A percentile compares a stretch with the other conserved stretches of the same genome.
Conservation (phyloP, 2,888 invertebrate genomes). For the Pseudolycoriella hygida region DNA sequence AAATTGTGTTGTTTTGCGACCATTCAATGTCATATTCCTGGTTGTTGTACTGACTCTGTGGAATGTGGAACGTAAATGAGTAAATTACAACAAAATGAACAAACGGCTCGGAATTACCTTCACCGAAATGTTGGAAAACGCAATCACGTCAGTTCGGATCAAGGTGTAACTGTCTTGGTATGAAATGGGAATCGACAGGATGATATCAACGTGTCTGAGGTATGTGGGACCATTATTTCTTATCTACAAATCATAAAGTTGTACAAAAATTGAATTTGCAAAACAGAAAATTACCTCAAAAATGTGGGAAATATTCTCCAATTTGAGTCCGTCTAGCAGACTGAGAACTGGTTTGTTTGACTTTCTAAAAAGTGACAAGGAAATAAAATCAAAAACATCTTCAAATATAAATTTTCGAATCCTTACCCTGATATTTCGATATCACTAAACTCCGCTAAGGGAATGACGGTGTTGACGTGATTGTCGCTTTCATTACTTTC, state of each 20-base stretch:
- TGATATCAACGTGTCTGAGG: conserved; percentile 21
- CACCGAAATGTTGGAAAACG: conserved; percentile 22
- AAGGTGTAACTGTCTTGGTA: conserved; percentile 20
- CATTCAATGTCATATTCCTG: conserved; percentile 20
- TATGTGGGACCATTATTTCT: conserved; percentile 27
- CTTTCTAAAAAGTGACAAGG: conserved; percentile 13
- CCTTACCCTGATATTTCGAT: conserved; percentile 26
- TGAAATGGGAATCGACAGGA: conserved; percentile 23
- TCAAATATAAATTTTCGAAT: background rate
- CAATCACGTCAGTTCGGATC: conserved; percentile 20
- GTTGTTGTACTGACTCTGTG: conserved; percentile 16
- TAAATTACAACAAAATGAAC: background rate
- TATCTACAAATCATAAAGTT: conserved; percentile 13
- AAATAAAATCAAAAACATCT: background rate
- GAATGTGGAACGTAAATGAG: background rate
- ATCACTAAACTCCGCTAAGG: conserved; percentile 23
- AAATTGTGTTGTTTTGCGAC: conserved; percentile 21
- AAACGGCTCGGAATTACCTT: conserved; percentile 16
- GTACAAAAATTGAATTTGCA: background rate
- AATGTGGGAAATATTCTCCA: conserved; percentile 20
- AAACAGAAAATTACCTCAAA: conserved; percentile 17
- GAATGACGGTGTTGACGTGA: conserved; percentile 17
- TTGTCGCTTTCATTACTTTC: conserved; percentile 22
- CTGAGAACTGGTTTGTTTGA: conserved; percentile 20
- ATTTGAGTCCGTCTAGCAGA: conserved; percentile 20